Evolutionary conservation across 2,888 invertebrate genomes (phyloP), one percentile per base, ranked within the genome.

Genomic region (Xestoiulus laeticollis): DNA sequence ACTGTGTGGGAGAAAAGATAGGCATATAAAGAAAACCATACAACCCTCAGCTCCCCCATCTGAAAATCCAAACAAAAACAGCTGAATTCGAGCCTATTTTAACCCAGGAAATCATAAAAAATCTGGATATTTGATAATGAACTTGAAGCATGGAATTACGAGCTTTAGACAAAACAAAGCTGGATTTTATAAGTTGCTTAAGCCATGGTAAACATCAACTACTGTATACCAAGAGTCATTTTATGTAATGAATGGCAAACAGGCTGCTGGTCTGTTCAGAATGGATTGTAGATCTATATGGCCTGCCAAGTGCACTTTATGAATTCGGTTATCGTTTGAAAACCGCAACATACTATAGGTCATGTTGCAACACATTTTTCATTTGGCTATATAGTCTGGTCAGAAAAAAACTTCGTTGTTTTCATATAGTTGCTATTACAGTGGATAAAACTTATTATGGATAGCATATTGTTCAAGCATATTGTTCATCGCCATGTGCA

Each of bases 71-170:
- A 59, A 59, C 53, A 59, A 59, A 59, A 48, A 48, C 53, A 59
- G 53, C 53, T 59, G 53, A 59, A 59, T 59, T 59, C n/a, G 53
- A n/a, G 6, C n/a, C 53, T 59, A 59, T 59, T 59, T 59, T 59
- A n/a, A 59, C n/a, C 53, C 53, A 59, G 19, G 53, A n/a, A n/a
- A n/a, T 6, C n/a, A 59, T 59, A n/a, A n/a, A 59, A n/a, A n/a
- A 1, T 16, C n/a, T 59, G 53, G 53, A n/a, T n/a, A 59, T n/a
- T n/a, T 59, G 53, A 59, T 59, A 59, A 59, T 59, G 53, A 59
- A 59, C 53, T 59, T 59, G 53, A 59, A 59, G n/a, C 2, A n/a
- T 1, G 48, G 14, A 48, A 48, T 48, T 48, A 19, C 48, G 48
- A 48, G n/a, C n/a, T 19, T 3, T n/a, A 59, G 53, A 59, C 53